These are phyloP conservation scores for Calliopum simillimum DNA, from an alignment of 2,888 invertebrate species.

Conservation along the genomic window DNA sequence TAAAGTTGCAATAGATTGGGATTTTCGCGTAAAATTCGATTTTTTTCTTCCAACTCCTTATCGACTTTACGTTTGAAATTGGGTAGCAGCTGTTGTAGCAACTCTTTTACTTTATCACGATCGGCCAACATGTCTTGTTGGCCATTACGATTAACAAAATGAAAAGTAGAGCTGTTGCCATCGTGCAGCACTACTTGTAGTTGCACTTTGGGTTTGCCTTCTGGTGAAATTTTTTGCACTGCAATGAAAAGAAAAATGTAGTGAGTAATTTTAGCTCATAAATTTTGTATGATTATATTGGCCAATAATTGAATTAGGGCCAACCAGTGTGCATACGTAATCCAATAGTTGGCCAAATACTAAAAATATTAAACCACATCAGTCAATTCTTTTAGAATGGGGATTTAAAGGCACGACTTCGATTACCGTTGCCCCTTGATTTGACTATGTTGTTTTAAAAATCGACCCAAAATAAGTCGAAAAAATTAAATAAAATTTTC, in stretches of 20 bases:
- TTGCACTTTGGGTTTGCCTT: slow-evolving; percentile 97
- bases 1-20: slow-evolving; percentile 93
- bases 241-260: slow-evolving; percentile 52
- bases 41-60: slow-evolving; percentile 90
- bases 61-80: slow-evolving; percentile 94
- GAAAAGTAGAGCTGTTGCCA: slow-evolving; percentile 95
- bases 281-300: not conserved
- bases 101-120: slow-evolving; percentile 92
- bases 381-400: too few relatives aligned
- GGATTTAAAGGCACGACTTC: too few relatives aligned
- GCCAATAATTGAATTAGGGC: too few relatives aligned
- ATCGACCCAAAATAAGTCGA: too few relatives aligned
- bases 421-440: too few relatives aligned
- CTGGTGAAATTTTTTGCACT: slow-evolving; percentile 98
- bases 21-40: slow-evolving; percentile 89
- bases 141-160: slow-evolving; percentile 92
- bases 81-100: slow-evolving; percentile 89
- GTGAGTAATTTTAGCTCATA: not conserved
- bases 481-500: too few relatives aligned
- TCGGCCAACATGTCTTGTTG: slow-evolving; percentile 86
- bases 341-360: too few relatives aligned
- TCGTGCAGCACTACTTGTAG: slow-evolving; percentile 96
- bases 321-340: too few relatives aligned
- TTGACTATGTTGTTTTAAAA: too few relatives aligned
- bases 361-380: too few relatives aligned